A percentile compares a stretch with the other conserved stretches of the same genome.
phyloP scores from a whole-genome alignment of 1,140 invertebrate genomes.

The Hyphantria cunea region DNA sequence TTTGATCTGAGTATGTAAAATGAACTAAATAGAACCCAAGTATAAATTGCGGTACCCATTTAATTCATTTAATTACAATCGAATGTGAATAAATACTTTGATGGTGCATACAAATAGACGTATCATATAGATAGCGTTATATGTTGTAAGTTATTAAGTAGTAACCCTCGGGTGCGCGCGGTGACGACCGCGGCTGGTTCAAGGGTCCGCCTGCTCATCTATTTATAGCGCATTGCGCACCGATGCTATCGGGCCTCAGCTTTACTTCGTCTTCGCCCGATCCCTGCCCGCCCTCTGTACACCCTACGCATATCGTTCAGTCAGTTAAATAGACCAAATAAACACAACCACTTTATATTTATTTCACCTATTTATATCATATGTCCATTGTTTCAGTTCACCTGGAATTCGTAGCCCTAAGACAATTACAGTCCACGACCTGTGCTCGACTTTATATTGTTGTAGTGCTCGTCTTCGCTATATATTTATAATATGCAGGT shows the following conservation, averaged over 20 bases:
- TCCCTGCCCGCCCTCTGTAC: conserved; percentile 69
- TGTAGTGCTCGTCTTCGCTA: too few relatives aligned
- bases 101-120: too few relatives aligned
- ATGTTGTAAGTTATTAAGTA: conserved; percentile 22
- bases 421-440: conserved; percentile 49
- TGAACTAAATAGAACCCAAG: too few relatives aligned
- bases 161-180: conserved; percentile 61
- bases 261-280: conserved; percentile 61
- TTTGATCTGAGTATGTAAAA: too few relatives aligned
- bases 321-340: conserved; percentile 76
- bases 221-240: conserved; percentile 74
- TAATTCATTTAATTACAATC: too few relatives aligned
- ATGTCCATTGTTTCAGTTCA: conserved; percentile 71
- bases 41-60: too few relatives aligned
- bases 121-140: not conserved
- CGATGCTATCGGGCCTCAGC: conserved; percentile 72
- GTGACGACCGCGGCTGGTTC: conserved; percentile 71
- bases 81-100: too few relatives aligned
- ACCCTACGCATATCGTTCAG: conserved; percentile 69
- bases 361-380: conserved; percentile 73
- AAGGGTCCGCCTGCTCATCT: conserved; percentile 70
- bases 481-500: too few relatives aligned
- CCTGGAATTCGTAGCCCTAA: conserved; percentile 65
- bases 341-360: conserved; percentile 70
- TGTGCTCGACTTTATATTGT: too few relatives aligned